Evolutionary conservation across 2,113 vertebrate species (phyloP), one percentile per base, ranked within the genome.

Genomic region (Suncus etruscus): DNA sequence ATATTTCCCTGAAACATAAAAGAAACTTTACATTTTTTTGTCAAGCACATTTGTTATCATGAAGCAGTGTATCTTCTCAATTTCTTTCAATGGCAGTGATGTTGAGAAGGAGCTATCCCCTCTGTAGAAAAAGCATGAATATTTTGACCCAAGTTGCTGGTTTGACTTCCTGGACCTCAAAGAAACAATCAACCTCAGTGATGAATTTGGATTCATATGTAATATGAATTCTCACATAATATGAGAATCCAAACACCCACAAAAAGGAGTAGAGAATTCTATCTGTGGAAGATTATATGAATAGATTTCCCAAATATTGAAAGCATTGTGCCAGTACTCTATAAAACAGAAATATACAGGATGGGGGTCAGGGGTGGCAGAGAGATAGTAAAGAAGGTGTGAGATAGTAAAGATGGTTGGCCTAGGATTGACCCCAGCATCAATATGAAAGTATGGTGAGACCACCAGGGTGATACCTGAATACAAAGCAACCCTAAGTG

Each of bases 1-100:
- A 95, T 96, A 93, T 95, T 97, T 96, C 96, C 82, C 92, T 93
- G 81, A 95, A 92, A 96, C 95, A 95, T 89, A 95, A 95, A 93
- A 94, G 87, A 95, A 96, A 93, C 86, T 95, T 97, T 95, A 75
- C 51, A 65, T 68, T 92, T 93, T 91, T 95, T 95, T 90, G 89
- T 94, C 94, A 92, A 82, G 76, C 89, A 79, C 93, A 95, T 89
- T 6, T 48, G 84, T 91, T 87, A 70, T 92, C 81, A 31, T 70
- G 68, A 47, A 79, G 39, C 70, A 76, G 11, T 16, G 12, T 65
- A 91, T 61, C 24, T 24, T 16, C 45, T 90, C 77, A 68, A 92
- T 90, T 93, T 31, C 50, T 83, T 68, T 54, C 20, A 14, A 24
- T 69, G 8, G 11, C 45, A 66, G 80, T 81, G 85, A 84, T 31